phyloP scores from a whole-genome alignment of 1,140 invertebrate species.

The Riptortus pedestris region DNA sequence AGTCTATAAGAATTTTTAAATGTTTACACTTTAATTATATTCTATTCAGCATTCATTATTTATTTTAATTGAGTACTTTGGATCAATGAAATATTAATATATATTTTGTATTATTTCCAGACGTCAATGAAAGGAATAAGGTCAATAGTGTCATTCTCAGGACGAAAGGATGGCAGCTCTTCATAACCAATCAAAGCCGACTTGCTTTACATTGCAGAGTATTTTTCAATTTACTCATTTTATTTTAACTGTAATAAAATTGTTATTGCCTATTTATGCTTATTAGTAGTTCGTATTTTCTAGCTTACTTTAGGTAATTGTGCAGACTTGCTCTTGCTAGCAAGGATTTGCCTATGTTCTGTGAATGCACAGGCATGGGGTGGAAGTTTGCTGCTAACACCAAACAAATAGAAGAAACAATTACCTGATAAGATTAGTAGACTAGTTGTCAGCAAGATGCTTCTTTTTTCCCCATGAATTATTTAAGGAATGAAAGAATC shows the following conservation, averaged over 20 bases:
- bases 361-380: neutral
- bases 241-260: neutral
- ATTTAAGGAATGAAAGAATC: too few relatives aligned
- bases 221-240: neutral
- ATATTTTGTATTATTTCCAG: slow-evolving; percentile 49
- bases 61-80: too few relatives aligned
- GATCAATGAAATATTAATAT: too few relatives aligned
- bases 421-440: too few relatives aligned
- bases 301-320: neutral
- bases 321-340: neutral
- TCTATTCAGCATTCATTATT: too few relatives aligned
- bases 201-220: neutral
- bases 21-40: too few relatives aligned
- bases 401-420: too few relatives aligned
- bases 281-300: neutral
- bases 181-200: neutral
- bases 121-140: slow-evolving; percentile 77
- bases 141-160: slow-evolving; percentile 71
- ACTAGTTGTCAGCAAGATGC: too few relatives aligned
- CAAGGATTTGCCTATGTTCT: neutral
- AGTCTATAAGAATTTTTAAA: too few relatives aligned
- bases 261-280: neutral
- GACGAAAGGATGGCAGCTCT: slow-evolving; percentile 27
- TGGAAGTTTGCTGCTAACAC: too few relatives aligned
- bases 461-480: too few relatives aligned